Evolutionary conservation across 2,797 vertebrate species (phyloP).

Genomic region (Monodelphis domestica): DNA sequence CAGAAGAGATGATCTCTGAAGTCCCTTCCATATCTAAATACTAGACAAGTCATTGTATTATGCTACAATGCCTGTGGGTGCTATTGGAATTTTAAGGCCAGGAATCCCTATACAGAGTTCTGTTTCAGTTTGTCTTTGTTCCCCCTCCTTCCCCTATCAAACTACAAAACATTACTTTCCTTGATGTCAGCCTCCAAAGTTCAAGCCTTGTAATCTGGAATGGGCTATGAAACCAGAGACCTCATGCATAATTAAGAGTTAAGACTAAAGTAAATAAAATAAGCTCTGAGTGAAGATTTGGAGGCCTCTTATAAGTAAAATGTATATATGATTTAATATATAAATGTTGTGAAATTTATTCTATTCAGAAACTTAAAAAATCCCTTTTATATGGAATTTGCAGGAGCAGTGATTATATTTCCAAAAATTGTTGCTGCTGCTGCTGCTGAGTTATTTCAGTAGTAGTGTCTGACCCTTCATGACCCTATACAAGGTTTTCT

Average conservation of each 20-base stretch:
- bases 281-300: background rate
- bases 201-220: background rate
- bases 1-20: background rate
- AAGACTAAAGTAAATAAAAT: background rate
- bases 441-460: too few relatives aligned
- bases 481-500: background rate
- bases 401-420: background rate
- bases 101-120: background rate
- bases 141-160: background rate
- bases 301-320: background rate
- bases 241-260: background rate
- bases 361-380: background rate
- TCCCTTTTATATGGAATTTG: background rate
- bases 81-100: background rate
- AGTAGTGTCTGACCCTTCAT: background rate
- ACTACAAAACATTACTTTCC: background rate
- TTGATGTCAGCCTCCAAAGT: background rate
- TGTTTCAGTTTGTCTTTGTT: background rate
- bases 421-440: background rate
- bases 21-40: too few relatives aligned
- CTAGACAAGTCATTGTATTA: too few relatives aligned
- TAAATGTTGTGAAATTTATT: background rate
- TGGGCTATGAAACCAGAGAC: background rate
- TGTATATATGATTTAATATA: background rate
- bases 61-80: background rate